Percentiles rank a stretch among this genome's conserved stretches.
These are phyloP conservation scores for Artibeus lituratus DNA, from an alignment of 2,797 vertebrate species.

Conservation along the genomic window DNA sequence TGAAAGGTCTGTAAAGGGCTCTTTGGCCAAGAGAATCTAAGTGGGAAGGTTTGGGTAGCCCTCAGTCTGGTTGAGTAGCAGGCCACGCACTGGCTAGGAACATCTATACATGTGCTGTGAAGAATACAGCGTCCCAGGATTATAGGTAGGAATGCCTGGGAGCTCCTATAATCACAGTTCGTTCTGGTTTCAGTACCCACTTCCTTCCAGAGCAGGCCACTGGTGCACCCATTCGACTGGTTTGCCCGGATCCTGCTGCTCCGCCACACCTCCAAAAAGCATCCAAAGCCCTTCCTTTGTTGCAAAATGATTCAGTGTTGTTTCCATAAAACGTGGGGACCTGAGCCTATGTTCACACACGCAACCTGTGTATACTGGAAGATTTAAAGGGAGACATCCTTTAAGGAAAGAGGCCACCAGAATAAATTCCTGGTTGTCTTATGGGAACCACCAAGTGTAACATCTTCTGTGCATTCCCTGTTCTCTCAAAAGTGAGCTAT, in stretches of 20 bases:
- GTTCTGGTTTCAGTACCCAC: slow-evolving; percentile 49
- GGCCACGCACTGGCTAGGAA: background rate
- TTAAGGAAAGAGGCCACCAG: background rate
- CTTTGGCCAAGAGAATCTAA: background rate
- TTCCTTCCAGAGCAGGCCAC: slow-evolving; percentile 31
- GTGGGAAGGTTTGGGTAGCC: background rate
- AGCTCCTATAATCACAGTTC: background rate
- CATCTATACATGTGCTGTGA: background rate
- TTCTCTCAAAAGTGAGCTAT: background rate
- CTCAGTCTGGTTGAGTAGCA: background rate
- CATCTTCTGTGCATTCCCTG: background rate
- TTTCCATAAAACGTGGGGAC: slow-evolving; percentile 61
- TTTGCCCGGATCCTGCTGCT: slow-evolving; percentile 69
- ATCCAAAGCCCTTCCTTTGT: slow-evolving; percentile 69
- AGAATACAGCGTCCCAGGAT: background rate
- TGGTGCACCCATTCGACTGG: slow-evolving; percentile 64
- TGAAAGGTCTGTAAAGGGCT: background rate
- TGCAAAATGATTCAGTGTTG: slow-evolving; percentile 73
- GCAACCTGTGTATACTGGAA: slow-evolving; percentile 5
- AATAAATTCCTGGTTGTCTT: slow-evolving; percentile 33
- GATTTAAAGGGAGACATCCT: slow-evolving; percentile 47
- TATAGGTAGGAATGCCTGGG: background rate
- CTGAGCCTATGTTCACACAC: slow-evolving; percentile 43
- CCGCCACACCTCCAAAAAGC: slow-evolving; percentile 75
- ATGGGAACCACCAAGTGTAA: background rate